These are phyloP conservation scores for Imbricaverruca yamaguchii DNA, from an alignment of 2,888 invertebrate genomes.

Conservation along the genomic window DNA sequence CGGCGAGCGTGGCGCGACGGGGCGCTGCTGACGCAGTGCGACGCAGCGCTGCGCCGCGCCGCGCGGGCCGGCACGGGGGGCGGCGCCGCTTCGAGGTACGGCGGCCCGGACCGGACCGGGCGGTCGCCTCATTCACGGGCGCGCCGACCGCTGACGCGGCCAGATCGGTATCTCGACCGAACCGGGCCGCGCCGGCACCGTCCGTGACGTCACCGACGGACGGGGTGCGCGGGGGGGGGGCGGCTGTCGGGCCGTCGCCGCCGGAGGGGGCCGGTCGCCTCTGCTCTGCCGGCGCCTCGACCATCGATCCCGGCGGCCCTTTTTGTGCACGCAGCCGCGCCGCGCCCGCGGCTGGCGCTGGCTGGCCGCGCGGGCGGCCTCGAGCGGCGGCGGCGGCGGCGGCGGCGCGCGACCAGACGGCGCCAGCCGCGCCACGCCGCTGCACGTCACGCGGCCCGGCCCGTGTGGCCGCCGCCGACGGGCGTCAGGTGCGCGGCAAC, in stretches of 20 bases:
- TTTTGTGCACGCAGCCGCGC: neutral
- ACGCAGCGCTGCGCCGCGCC: too few species aligned
- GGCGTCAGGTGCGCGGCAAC: slow-evolving; percentile 46
- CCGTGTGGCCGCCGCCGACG: neutral
- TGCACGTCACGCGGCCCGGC: neutral
- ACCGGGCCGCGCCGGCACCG: slow-evolving; percentile 64
- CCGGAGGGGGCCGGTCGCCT: slow-evolving; percentile 88
- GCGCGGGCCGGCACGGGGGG: neutral
- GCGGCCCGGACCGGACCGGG: slow-evolving; percentile 14
- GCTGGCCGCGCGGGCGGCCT: slow-evolving; percentile 38
- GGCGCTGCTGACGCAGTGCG: too few species aligned
- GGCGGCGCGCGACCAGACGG: slow-evolving; percentile 76
- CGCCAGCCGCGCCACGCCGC: neutral
- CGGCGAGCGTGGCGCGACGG: neutral
- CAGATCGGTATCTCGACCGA: slow-evolving; percentile 63
- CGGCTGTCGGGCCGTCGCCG: slow-evolving; percentile 60
- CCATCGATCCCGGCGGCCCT: slow-evolving; percentile 47
- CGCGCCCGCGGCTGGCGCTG: neutral
- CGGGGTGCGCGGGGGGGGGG: slow-evolving; percentile 26
- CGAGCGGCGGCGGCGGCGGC: slow-evolving; percentile 82
- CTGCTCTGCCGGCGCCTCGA: slow-evolving; percentile 95
- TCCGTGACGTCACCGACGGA: slow-evolving; percentile 65
- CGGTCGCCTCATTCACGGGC: slow-evolving; percentile 60
- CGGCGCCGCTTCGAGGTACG: too few species aligned
- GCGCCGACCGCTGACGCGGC: slow-evolving; percentile 64